A percentile compares a stretch with the other conserved stretches of the same genome.
Evolutionary conservation across 2,113 vertebrate genomes (phyloP).

Genomic region (Pachypanchax playfairii): DNA sequence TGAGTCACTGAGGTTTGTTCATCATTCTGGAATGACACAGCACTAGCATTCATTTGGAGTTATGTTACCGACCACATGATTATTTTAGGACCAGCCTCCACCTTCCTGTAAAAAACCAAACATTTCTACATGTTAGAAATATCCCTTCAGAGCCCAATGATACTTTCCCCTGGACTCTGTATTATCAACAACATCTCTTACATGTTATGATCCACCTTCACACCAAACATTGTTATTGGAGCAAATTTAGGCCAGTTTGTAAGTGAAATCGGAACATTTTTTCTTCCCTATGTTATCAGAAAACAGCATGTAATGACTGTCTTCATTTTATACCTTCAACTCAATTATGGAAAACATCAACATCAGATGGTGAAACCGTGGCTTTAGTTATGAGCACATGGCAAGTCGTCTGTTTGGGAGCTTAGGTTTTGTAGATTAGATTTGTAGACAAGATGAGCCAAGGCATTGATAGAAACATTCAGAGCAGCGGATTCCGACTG

Average conservation of each 20-base stretch:
- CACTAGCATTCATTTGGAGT: neutral
- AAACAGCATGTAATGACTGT: conserved; percentile 1
- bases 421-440: conserved; percentile 62
- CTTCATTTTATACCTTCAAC: conserved; percentile 15
- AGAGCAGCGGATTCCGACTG: conserved; percentile 64
- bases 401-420: conserved; percentile 32
- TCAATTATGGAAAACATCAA: conserved; percentile 25
- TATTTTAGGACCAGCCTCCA: neutral
- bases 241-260: neutral
- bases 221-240: neutral
- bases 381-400: conserved; percentile 14
- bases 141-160: neutral
- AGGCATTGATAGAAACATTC: conserved; percentile 62
- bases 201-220: neutral
- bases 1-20: neutral
- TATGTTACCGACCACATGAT: neutral
- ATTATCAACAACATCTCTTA: neutral
- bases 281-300: conserved; percentile 7
- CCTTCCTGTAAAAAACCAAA: neutral
- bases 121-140: neutral
- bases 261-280: conserved; percentile 8
- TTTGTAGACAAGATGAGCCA: conserved; percentile 60
- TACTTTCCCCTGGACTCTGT: neutral
- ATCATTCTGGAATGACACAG: neutral
- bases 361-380: conserved; percentile 2